Conservation (phyloP, 2,888 invertebrate species). For the Pyrgus malvae region DNA sequence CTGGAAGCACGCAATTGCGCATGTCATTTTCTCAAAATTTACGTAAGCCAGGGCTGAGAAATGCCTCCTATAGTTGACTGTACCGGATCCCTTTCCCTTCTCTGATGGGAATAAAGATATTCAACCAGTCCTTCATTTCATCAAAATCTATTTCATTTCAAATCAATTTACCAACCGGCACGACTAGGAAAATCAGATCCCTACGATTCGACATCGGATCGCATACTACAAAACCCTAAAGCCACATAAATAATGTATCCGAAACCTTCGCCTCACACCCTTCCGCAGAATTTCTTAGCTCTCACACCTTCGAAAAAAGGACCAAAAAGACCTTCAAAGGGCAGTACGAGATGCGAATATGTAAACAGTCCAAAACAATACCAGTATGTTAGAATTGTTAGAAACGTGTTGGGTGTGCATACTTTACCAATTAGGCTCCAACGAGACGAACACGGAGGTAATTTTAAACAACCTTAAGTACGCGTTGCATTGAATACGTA, state of each 20-base stretch:
- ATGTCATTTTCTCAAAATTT: too few relatives aligned
- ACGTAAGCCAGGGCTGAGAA: too few relatives aligned
- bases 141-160: too few relatives aligned
- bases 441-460: slow-evolving; percentile 15
- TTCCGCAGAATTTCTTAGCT: slow-evolving; percentile 33
- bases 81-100: too few relatives aligned
- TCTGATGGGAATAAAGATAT: too few relatives aligned
- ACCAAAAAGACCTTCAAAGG: slow-evolving; percentile 41
- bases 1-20: too few relatives aligned
- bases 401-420: slow-evolving; percentile 30
- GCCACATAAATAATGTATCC: slow-evolving; percentile 38
- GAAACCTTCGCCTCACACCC: slow-evolving; percentile 30
- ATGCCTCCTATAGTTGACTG: too few relatives aligned
- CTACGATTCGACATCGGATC: background rate
- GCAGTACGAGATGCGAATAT: slow-evolving; percentile 56
- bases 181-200: too few relatives aligned
- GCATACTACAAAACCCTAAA: background rate
- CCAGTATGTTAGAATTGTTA: slow-evolving; percentile 37
- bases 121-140: too few relatives aligned
- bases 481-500: too few relatives aligned
- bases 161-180: background rate
- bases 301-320: slow-evolving; percentile 41
- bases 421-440: slow-evolving; percentile 24
- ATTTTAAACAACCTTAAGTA: slow-evolving; percentile 12
- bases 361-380: slow-evolving; percentile 54